Evolutionary conservation across 2,797 vertebrate genomes (phyloP).

Genomic region (Toxotes lorentzi): DNA sequence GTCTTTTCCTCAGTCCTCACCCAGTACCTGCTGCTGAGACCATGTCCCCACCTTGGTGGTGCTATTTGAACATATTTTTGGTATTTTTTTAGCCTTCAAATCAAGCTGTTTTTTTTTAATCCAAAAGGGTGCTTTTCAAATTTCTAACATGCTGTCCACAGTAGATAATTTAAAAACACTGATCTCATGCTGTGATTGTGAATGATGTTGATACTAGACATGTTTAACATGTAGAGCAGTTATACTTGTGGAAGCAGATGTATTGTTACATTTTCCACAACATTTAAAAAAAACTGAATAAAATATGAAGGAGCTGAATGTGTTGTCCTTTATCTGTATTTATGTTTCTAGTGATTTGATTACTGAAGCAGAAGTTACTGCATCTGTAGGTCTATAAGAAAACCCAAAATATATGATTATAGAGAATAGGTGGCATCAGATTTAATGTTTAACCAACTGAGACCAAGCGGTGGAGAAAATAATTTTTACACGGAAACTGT

Average conservation of each 20-base stretch:
- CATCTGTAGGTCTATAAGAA: too few species aligned
- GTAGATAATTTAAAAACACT: not conserved
- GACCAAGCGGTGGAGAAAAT: not conserved
- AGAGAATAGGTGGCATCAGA: not conserved
- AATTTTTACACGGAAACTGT: not conserved
- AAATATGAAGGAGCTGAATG: not conserved
- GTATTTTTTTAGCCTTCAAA: not conserved
- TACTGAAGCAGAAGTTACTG: too few species aligned
- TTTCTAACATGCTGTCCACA: not conserved
- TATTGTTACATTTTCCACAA: not conserved
- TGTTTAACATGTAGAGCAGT: too few species aligned
- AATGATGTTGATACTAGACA: not conserved
- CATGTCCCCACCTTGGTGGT: not conserved
- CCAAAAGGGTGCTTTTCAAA: not conserved
- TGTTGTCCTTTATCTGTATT: not conserved
- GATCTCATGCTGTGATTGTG: not conserved
- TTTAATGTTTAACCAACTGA: not conserved
- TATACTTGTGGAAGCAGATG: not conserved
- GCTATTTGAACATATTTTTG: not conserved
- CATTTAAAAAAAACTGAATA: not conserved
- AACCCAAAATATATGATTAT: not conserved
- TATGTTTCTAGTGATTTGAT: not conserved
- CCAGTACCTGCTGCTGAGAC: not conserved
- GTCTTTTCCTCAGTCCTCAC: conserved; percentile 1
- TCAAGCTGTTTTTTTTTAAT: too few species aligned